Evolutionary conservation across 2,888 invertebrate species (phyloP).

Genomic region (Octonoba sinensis): DNA sequence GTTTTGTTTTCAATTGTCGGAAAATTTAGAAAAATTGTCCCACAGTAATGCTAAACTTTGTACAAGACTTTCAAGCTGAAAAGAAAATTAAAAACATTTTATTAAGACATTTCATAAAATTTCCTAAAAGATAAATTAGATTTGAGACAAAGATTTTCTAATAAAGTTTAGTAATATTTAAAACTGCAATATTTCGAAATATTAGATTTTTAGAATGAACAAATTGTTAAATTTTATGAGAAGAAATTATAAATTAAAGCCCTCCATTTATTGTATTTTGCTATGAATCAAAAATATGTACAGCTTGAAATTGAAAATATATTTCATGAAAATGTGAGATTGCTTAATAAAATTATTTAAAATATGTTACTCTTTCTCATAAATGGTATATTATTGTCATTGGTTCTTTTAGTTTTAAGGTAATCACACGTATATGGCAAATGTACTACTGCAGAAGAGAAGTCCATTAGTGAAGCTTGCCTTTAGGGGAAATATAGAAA

Average conservation of each 20-base stretch:
- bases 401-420: neutral
- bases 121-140: no score
- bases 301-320: slow-evolving; percentile 39
- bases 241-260: slow-evolving; percentile 14
- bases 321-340: slow-evolving; percentile 54
- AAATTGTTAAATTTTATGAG: slow-evolving; percentile 10
- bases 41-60: no score
- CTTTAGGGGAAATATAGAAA: no score
- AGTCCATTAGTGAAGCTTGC: no score
- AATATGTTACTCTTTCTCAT: neutral
- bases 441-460: no score
- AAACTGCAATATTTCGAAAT: neutral
- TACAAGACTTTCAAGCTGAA: neutral
- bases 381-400: neutral
- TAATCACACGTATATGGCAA: neutral
- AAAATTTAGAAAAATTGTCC: no score
- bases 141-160: no score
- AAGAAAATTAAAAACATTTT: neutral
- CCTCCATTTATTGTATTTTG: slow-evolving; percentile 60
- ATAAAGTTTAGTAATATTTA: no score
- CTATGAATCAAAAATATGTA: slow-evolving; percentile 52
- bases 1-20: no score
- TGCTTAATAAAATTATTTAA: slow-evolving; percentile 58
- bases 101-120: neutral
- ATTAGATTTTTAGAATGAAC: slow-evolving; percentile 33